Percentiles rank a stretch among this genome's conserved stretches.
Evolutionary conservation across 2,888 invertebrate genomes (phyloP).

Genomic region (Sceliomorpha sp.): DNA sequence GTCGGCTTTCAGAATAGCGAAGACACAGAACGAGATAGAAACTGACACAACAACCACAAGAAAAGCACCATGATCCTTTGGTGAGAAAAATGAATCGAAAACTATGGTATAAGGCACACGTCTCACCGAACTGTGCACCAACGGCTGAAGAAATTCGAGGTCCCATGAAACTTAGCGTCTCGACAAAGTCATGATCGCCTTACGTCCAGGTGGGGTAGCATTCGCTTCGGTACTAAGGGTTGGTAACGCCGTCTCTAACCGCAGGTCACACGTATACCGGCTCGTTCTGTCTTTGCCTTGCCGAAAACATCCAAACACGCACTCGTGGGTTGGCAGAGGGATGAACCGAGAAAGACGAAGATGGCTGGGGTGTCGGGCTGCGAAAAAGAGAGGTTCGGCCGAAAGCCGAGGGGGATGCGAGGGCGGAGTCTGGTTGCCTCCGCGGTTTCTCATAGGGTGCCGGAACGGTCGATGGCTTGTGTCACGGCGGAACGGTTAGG

Average conservation of each 20-base stretch:
- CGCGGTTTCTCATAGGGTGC: slow-evolving; percentile 72
- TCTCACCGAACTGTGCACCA: slow-evolving; percentile 4
- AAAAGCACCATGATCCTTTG: neutral
- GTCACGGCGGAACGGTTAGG: slow-evolving; percentile 64
- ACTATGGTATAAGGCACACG: slow-evolving; percentile 18
- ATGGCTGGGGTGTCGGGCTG: slow-evolving; percentile 37
- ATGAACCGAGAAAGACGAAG: slow-evolving; percentile 62
- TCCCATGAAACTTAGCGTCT: slow-evolving; percentile 19
- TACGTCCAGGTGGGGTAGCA: slow-evolving; percentile 51
- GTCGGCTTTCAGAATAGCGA: too few relatives aligned
- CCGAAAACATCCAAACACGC: slow-evolving; percentile 45
- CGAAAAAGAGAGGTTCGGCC: slow-evolving; percentile 36
- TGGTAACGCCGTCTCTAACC: slow-evolving; percentile 72
- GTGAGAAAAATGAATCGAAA: neutral
- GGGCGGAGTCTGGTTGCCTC: slow-evolving; percentile 66
- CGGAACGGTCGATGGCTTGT: slow-evolving; percentile 74
- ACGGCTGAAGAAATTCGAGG: slow-evolving; percentile 22
- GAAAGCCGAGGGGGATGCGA: slow-evolving; percentile 58
- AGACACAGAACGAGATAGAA: too few relatives aligned
- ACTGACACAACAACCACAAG: too few relatives aligned
- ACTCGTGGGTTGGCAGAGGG: slow-evolving; percentile 51
- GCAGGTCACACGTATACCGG: slow-evolving; percentile 61
- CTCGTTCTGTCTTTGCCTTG: slow-evolving; percentile 40
- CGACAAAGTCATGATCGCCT: slow-evolving; percentile 19
- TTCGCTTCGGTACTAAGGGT: slow-evolving; percentile 68